Evolutionary conservation across 2,888 invertebrate species (phyloP), one percentile per base, ranked within the genome.

Genomic region (Vannuccia rotundouncinata): DNA sequence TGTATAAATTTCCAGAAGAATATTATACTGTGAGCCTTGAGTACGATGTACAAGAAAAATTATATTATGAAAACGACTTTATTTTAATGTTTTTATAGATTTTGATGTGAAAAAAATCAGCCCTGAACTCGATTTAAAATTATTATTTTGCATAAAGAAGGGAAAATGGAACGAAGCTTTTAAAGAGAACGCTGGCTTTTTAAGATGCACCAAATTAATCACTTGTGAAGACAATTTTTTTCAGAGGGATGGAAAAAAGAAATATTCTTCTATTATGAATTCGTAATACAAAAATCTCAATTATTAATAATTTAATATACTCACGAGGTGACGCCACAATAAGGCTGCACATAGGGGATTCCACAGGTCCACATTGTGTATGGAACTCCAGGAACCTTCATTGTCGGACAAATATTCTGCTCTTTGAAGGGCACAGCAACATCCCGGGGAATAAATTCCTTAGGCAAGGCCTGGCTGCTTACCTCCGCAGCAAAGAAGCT

Each of bases 351-450:
- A 59, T 60, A 78, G 59, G 78, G 78, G 22, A 66, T 30, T 22
- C 78, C 78, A 29, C 78, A 78, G 30, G 78, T 78, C 78, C 78
- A 78, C 28, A 78, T 28, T 5, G 59, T 60, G 60, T 78, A 78
- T 2, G 22, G 2, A 2, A 66, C 2, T 22, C 66, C 66, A 25
- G 78, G 78, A 2, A 78, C 25, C 5, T 78, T 59, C 66, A 78
- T 60, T 10, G 60, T 28, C 1, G 60, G 60, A 28, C 78, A 78
- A 1, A 60, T 10, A 60, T 78, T 78, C 28, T 5, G 60, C n/a
- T 78, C 78, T 45, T 59, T 78, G 66, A 59, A 78, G 27, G 78
- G 78, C 10, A 28, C 78, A 10, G 59, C 25, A 2, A 78, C 29
- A 10, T 78, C 59, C 2, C 66, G 66, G 22, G 66, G 66, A 2